phyloP scores from a whole-genome alignment of 2,888 invertebrate species.

The Cheilosia soror region DNA sequence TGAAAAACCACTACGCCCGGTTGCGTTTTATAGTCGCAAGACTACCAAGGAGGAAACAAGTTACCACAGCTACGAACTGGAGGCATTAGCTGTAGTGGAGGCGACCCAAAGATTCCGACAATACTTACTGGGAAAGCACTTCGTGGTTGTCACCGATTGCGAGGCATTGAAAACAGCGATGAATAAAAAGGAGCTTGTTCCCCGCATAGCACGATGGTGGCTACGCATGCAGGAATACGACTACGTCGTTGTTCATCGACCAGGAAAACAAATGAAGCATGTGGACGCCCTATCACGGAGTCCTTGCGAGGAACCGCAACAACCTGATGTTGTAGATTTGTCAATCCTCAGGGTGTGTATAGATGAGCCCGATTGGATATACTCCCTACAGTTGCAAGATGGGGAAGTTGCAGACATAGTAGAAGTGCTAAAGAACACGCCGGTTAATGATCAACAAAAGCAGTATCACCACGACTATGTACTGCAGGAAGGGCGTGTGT shows the following conservation, averaged over 20 bases:
- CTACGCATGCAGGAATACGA: constrained; percentile 19
- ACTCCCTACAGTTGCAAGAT: background rate
- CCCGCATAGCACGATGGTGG: constrained; percentile 1
- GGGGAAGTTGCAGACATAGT: background rate
- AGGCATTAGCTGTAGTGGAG: too few species aligned
- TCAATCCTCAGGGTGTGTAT: background rate
- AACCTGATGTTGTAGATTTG: background rate
- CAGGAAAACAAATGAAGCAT: constrained; percentile 25
- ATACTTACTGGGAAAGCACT: too few species aligned
- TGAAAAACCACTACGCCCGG: constrained; percentile 1
- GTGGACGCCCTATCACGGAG: constrained; percentile 21
- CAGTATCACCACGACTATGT: constrained; percentile 10
- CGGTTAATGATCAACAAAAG: background rate
- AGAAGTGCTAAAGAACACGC: background rate
- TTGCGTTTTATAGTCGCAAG: constrained; percentile 38
- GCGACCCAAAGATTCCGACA: too few species aligned
- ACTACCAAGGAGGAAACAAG: constrained; percentile 28
- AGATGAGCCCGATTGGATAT: constrained; percentile 2
- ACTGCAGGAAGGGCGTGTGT: constrained; percentile 6
- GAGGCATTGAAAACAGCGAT: too few species aligned
- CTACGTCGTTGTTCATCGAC: constrained; percentile 11
- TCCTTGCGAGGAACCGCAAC: constrained; percentile 58
- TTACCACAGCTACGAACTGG: constrained; percentile 45
- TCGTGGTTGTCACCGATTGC: too few species aligned
- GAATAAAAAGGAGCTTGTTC: background rate